Conservation (phyloP, 2,797 vertebrate species). For the Podargus strigoides region DNA sequence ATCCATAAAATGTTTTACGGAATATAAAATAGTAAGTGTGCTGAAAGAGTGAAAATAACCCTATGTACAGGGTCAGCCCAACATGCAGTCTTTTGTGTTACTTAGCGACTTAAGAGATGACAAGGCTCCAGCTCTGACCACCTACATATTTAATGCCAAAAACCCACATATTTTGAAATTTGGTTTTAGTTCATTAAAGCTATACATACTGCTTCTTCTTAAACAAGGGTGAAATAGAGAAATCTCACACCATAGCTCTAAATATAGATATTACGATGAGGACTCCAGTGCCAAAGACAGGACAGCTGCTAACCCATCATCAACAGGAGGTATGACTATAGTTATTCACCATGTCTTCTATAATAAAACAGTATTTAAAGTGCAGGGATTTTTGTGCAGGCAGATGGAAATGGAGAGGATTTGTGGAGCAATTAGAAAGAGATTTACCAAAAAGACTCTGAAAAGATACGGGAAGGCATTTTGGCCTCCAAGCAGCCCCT, state of each 20-base stretch:
- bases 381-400: not conserved
- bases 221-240: not conserved
- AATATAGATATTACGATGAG: not conserved
- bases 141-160: not conserved
- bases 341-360: not conserved
- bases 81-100: not conserved
- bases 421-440: not conserved
- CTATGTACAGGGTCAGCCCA: not conserved
- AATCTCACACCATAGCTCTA: not conserved
- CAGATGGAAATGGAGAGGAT: not conserved
- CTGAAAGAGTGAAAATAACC: not conserved
- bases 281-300: not conserved
- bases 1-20: not conserved
- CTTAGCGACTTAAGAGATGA: not conserved
- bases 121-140: not conserved
- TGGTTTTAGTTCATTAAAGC: not conserved
- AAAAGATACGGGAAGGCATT: not conserved
- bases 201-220: not conserved
- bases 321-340: not conserved
- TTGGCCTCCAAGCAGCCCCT: not conserved
- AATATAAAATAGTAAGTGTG: not conserved
- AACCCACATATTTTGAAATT: not conserved
- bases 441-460: not conserved
- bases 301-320: not conserved
- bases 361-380: not conserved